Conservation (phyloP, 2,113 vertebrate species). For the Ancistrus triradiatus region DNA sequence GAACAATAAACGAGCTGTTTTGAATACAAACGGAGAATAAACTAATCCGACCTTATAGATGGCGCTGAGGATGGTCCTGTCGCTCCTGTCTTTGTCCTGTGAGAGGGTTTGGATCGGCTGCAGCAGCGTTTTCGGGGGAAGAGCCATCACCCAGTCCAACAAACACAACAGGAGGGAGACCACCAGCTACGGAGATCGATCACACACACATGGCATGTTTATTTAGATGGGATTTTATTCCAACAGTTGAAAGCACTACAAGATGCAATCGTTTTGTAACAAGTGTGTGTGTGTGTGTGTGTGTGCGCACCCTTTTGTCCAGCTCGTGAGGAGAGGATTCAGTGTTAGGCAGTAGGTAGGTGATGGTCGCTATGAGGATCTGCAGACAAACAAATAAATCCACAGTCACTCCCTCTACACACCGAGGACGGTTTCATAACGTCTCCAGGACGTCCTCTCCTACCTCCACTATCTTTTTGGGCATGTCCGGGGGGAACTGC, state of each 20-base stretch:
- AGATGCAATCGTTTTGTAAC: too few species aligned
- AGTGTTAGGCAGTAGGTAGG: conserved; percentile 86
- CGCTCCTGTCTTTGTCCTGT: conserved; percentile 80
- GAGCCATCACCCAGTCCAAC: conserved; percentile 97
- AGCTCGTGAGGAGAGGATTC: conserved; percentile 93
- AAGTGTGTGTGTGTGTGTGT: conserved; percentile 16
- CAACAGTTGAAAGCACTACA: background rate
- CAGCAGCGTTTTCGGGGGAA: conserved; percentile 87
- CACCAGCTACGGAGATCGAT: conserved; percentile 77
- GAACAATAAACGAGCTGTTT: too few species aligned
- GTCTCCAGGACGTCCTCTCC: too few species aligned
- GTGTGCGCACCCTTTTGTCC: conserved; percentile 84
- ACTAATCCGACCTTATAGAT: conserved; percentile 98
- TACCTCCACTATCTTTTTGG: conserved; percentile 95
- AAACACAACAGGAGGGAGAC: conserved; percentile 94
- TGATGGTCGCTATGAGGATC: conserved; percentile 96
- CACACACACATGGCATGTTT: conserved; percentile 62
- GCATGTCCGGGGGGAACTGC: conserved; percentile 84
- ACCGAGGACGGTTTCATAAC: too few species aligned
- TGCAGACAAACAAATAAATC: conserved; percentile 50
- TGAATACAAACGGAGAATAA: too few species aligned
- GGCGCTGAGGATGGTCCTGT: conserved; percentile 89
- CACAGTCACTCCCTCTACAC: too few species aligned
- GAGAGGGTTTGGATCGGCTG: conserved; percentile 78
- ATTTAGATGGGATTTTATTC: too few species aligned